phyloP scores from a whole-genome alignment of 2,797 vertebrate species.

The Kryptopterus vitreolus region DNA sequence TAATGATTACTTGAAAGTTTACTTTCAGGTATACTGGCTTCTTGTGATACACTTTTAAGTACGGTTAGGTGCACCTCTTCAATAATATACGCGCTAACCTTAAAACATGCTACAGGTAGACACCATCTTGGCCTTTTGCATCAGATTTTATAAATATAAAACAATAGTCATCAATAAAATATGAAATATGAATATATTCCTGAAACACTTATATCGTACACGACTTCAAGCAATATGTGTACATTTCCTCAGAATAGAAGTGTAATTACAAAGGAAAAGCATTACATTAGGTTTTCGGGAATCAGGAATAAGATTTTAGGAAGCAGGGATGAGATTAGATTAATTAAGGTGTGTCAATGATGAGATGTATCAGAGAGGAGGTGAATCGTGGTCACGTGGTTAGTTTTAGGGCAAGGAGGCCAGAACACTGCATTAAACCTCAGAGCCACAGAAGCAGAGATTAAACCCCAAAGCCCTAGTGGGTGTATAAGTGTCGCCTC shows the following conservation, averaged over 20 bases:
- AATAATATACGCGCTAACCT: not conserved
- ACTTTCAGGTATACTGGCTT: conserved; percentile 2
- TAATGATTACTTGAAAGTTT: too few relatives aligned
- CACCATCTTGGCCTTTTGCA: too few relatives aligned
- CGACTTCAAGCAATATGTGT: not conserved
- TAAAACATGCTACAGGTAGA: not conserved
- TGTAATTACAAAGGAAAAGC: too few relatives aligned
- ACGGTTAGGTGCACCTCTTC: not conserved
- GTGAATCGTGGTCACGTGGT: too few relatives aligned
- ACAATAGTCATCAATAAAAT: not conserved
- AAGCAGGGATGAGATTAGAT: too few relatives aligned
- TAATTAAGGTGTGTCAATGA: too few relatives aligned
- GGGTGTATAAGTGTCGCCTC: not conserved
- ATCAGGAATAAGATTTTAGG: too few relatives aligned
- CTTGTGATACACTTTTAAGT: not conserved
- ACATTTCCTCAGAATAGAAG: too few relatives aligned
- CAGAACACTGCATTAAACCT: not conserved
- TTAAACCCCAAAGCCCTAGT: not conserved
- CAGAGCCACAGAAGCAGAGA: not conserved
- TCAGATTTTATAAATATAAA: not conserved
- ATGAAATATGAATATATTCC: not conserved
- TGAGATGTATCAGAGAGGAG: too few relatives aligned
- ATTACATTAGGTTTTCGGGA: too few relatives aligned
- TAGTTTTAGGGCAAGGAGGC: not conserved
- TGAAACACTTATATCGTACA: not conserved